Conservation (phyloP, 1,140 invertebrate species). For the Rhopalosiphum maidis region DNA sequence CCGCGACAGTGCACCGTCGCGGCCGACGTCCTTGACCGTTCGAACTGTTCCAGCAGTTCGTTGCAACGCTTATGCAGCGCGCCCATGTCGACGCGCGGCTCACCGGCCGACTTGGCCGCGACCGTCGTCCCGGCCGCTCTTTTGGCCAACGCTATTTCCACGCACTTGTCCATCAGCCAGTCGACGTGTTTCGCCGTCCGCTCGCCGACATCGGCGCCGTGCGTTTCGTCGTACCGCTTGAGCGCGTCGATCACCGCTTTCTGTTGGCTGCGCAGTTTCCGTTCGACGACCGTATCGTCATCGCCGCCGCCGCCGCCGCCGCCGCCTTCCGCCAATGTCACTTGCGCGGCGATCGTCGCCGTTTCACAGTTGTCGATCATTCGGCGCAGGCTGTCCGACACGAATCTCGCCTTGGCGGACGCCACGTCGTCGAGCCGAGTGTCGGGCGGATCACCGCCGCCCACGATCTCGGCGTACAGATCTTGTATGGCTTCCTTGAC, state of each 20-base stretch:
- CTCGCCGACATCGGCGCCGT: not conserved
- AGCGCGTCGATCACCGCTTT: not conserved
- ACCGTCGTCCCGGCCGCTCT: not conserved
- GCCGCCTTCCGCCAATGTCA: not conserved
- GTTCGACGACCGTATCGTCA: not conserved
- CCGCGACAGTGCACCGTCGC: not conserved
- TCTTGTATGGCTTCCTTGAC: slow-evolving; percentile 29
- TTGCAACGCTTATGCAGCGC: not conserved
- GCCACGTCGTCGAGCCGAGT: not conserved
- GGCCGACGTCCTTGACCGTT: not conserved
- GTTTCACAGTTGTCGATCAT: not conserved
- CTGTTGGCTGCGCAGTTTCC: not conserved
- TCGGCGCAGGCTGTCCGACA: not conserved
- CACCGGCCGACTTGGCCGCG: not conserved
- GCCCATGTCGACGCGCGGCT: not conserved
- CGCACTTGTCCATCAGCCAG: not conserved
- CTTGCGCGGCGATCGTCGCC: not conserved
- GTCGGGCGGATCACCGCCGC: not conserved
- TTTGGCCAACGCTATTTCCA: not conserved
- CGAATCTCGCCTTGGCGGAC: not conserved
- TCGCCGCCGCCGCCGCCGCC: not conserved
- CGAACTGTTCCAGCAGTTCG: not conserved
- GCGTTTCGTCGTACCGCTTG: not conserved
- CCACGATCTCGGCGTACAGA: not conserved
- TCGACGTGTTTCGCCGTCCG: not conserved